Base-by-base conservation (phyloP, 2,888 invertebrate species). In the Digitonthophagus gazella region DNA sequence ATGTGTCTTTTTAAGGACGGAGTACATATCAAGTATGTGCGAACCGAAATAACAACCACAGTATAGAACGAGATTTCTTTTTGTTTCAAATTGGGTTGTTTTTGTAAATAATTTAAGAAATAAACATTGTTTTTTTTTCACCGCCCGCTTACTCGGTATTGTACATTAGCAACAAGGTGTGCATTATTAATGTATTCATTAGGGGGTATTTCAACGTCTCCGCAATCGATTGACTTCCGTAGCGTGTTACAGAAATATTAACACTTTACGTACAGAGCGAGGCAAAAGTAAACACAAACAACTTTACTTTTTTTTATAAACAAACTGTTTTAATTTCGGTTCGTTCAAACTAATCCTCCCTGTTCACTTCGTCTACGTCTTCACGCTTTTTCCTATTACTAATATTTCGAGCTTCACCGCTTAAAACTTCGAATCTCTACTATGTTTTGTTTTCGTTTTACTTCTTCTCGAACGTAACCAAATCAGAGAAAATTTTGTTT, bases 401-500 rank as follows among this genome's bases (percentile, higher is more conserved):
- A 44, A 44, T 5, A 44, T 44, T 11, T 44, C 28, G 28, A 44
- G 28, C 28, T 44, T 44, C 28, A 44, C 28, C 28, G 28, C 28
- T 44, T 44, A 44, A 6, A 44, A 44, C 2, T 44, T 44, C 28
- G 28, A 44, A 44, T 44, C 28, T 44, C 3, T 11, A 6, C 28
- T 44, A n/a, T 44, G 28, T 44, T 44, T 44, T 44, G 28, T 44
- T 44, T 44, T 11, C 28, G 28, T 44, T 44, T 44, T 11, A 44
- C 28, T 44, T 61, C 20, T 61, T 15, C n/a, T 19, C 18, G 61
- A 58, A 58, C 58, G 20, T 19, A 61, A 61, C 6, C 61, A 61
- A 57, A 61, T 18, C 58, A 58, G 58, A 61, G 18, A 61, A 61
- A 61, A 16, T 20, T 61, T 61, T 61, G 61, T 61, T 61, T 61